These are phyloP conservation scores for Holothuria glaberrima DNA, from an alignment of 35 echinoderm and acorn worm species.

Conservation along the genomic window DNA sequence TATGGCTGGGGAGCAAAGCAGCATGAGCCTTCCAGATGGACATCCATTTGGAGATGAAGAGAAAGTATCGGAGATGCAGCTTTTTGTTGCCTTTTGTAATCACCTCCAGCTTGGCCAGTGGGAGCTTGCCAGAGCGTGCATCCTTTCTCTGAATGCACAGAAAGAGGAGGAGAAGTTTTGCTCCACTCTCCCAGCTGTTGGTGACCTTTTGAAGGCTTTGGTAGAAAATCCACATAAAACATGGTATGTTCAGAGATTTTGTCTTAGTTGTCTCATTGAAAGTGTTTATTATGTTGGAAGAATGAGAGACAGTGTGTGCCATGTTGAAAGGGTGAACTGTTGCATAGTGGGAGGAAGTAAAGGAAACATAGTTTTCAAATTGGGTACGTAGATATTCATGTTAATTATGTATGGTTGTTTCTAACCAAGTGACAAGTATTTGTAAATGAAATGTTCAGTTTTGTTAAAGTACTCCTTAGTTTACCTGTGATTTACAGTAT, in stretches of 20 bases:
- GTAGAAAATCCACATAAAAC: slow-evolving; percentile 72
- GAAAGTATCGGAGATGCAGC: slow-evolving; percentile 65
- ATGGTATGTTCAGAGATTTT: slow-evolving; percentile 23
- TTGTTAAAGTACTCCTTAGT: no score
- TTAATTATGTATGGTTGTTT: no score
- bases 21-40: not conserved
- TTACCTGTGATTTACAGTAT: no score
- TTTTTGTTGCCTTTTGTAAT: slow-evolving; percentile 84
- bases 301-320: not conserved
- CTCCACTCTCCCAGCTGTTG: slow-evolving; percentile 3
- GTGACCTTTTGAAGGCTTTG: slow-evolving; percentile 65
- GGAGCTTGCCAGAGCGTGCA: slow-evolving; percentile 95
- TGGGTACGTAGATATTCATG: no score
- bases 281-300: no score
- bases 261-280: no score
- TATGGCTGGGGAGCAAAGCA: slow-evolving; percentile 1
- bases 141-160: slow-evolving; percentile 14
- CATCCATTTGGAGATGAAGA: slow-evolving; percentile 91
- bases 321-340: not conserved
- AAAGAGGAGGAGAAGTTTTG: not conserved
- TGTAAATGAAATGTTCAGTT: no score
- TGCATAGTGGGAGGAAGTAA: not conserved
- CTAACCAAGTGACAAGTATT: no score
- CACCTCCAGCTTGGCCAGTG: slow-evolving; percentile 97
- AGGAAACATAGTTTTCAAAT: no score